Evolutionary conservation across 1,140 invertebrate species (phyloP).

Genomic region (Lordiphosa clarofinis): DNA sequence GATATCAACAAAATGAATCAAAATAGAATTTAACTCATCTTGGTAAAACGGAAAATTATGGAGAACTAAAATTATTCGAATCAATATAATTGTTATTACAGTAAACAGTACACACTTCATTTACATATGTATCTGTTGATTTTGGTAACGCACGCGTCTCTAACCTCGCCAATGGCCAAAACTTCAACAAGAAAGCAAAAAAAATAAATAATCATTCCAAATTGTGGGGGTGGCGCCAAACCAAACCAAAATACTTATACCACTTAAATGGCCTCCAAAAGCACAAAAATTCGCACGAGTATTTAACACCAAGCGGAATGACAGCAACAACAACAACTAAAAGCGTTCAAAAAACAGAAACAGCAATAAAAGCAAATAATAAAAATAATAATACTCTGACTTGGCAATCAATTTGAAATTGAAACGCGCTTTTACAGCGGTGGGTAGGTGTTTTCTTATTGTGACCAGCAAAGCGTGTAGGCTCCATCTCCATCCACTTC

Average conservation of each 20-base stretch:
- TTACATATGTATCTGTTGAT: no score
- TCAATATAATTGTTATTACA: no score
- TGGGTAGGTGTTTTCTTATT: conserved; percentile 39
- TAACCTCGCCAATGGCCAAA: conserved; percentile 53
- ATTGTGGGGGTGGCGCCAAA: conserved; percentile 61
- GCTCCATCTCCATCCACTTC: conserved; percentile 18
- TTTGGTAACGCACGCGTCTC: conserved; percentile 6
- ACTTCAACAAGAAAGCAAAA: conserved; percentile 52
- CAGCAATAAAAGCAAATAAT: conserved; percentile 42
- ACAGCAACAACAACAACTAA: conserved; percentile 33
- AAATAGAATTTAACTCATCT: no score
- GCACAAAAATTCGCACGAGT: conserved; percentile 69
- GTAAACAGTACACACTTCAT: no score
- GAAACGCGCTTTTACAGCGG: conserved; percentile 65
- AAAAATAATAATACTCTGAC: conserved; percentile 65
- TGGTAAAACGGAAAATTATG: no score
- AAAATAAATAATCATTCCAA: conserved; percentile 54
- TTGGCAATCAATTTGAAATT: conserved; percentile 75
- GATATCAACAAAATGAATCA: no score
- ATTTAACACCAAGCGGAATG: conserved; percentile 58
- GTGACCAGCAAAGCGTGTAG: conserved; percentile 46
- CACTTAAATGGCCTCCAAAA: conserved; percentile 55
- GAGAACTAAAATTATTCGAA: no score
- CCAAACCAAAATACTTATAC: conserved; percentile 16
- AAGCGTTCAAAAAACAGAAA: conserved; percentile 37